Percentiles rank a stretch among this genome's conserved stretches.
phyloP scores from a whole-genome alignment of 2,888 invertebrate genomes.

The Eurytoma adleriae region DNA sequence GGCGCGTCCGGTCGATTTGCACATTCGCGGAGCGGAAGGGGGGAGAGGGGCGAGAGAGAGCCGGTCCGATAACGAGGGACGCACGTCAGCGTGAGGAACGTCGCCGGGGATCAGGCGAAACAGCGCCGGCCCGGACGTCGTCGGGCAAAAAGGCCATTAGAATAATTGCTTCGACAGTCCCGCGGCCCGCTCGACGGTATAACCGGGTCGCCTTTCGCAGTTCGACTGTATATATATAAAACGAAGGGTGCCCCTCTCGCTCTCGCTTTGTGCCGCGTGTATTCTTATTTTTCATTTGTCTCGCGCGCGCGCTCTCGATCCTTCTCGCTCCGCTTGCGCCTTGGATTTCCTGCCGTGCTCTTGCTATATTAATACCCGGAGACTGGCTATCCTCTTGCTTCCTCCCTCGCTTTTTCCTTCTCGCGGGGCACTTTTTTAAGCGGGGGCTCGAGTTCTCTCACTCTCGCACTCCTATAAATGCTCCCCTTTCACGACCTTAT shows the following conservation, averaged over 20 bases:
- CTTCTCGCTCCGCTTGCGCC: not conserved
- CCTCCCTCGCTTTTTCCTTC: not conserved
- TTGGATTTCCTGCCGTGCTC: not conserved
- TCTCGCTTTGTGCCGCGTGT: slow-evolving; percentile 32
- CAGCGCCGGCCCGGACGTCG: slow-evolving; percentile 33
- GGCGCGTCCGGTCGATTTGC: slow-evolving; percentile 57
- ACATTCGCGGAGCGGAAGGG: slow-evolving; percentile 40
- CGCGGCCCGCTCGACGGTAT: slow-evolving; percentile 27
- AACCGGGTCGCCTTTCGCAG: slow-evolving; percentile 14
- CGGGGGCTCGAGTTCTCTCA: slow-evolving; percentile 19
- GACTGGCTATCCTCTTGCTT: not conserved
- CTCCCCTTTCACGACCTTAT: slow-evolving; percentile 30
- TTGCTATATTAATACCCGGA: slow-evolving; percentile 37
- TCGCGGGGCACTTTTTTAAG: not conserved
- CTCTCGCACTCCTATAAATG: not conserved
- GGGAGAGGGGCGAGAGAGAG: not conserved
- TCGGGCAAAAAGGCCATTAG: slow-evolving; percentile 63
- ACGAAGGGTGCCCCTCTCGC: slow-evolving; percentile 24
- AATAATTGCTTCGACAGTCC: slow-evolving; percentile 67
- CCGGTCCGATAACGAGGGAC: slow-evolving; percentile 34
- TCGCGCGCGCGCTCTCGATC: not conserved
- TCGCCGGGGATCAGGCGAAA: slow-evolving; percentile 52
- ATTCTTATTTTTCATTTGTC: slow-evolving; percentile 29
- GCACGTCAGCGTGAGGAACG: slow-evolving; percentile 25
- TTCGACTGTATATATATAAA: slow-evolving; percentile 8